Conservation (phyloP, 64 coral and sea anemone genomes). For the Acropora tenuis region DNA sequence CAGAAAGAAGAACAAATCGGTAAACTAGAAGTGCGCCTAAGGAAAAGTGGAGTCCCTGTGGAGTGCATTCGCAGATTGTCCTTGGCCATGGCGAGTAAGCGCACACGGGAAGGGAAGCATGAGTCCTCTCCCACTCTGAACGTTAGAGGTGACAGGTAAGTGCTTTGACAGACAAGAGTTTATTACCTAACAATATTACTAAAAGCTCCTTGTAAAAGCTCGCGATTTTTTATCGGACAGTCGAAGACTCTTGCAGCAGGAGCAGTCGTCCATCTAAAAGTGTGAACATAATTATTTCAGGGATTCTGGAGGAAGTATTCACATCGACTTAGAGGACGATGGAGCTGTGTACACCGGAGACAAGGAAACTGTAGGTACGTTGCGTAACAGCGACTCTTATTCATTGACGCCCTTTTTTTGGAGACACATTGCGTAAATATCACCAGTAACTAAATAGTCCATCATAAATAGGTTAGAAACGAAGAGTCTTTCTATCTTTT, state of each 20-base stretch:
- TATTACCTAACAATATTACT: too few relatives aligned
- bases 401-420: too few relatives aligned
- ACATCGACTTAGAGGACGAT: not conserved
- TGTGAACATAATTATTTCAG: not conserved
- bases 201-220: not conserved
- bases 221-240: not conserved
- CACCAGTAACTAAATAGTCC: too few relatives aligned
- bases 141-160: conserved; percentile 20
- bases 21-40: conserved; percentile 28
- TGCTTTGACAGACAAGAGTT: not conserved
- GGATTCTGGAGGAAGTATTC: conserved; percentile 50
- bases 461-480: too few relatives aligned
- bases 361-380: not conserved
- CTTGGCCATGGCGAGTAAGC: conserved; percentile 12
- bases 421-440: too few relatives aligned
- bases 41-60: conserved; percentile 15
- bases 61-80: conserved; percentile 35
- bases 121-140: not conserved
- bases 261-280: too few relatives aligned
- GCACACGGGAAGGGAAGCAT: not conserved
- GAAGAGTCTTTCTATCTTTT: too few relatives aligned
- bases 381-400: too few relatives aligned
- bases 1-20: conserved; percentile 59
- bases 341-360: not conserved
- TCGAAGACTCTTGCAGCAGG: too few relatives aligned